These are phyloP conservation scores for Mythimna albipuncta DNA, from an alignment of 2,888 invertebrate genomes.

Conservation along the genomic window DNA sequence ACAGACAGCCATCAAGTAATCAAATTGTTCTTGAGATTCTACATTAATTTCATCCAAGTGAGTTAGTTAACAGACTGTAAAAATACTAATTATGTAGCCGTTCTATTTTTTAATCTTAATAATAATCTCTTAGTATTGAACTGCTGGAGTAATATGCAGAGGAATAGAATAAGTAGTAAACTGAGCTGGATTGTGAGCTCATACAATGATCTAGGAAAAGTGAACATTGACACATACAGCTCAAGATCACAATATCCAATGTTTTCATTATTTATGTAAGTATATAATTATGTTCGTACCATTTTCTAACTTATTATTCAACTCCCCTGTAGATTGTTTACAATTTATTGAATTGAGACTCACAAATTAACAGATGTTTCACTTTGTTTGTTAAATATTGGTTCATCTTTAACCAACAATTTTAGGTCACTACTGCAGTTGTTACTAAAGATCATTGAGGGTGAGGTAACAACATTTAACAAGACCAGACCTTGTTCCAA, in stretches of 20 bases:
- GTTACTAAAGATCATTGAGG: constrained; percentile 4
- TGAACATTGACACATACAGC: neutral
- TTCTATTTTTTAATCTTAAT: constrained; percentile 10
- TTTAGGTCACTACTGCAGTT: constrained; percentile 20
- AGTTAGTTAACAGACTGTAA: constrained; percentile 1
- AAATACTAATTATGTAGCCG: constrained; percentile 31
- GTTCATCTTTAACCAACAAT: neutral
- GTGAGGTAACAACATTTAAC: constrained; percentile 8
- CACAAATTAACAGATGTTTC: neutral
- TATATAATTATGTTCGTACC: neutral
- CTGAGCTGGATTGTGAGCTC: neutral
- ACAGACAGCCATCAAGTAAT: neutral
- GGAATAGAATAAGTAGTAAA: constrained; percentile 12
- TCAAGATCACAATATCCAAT: neutral
- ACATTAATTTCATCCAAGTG: neutral
- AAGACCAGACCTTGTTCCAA: constrained; percentile 8
- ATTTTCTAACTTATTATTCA: constrained; percentile 1
- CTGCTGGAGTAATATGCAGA: neutral
- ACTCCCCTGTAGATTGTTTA: neutral
- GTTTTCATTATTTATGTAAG: neutral
- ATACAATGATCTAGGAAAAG: neutral
- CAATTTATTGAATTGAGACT: neutral
- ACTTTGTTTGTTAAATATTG: constrained; percentile 16
- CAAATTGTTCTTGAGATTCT: neutral
- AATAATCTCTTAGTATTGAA: constrained; percentile 18